These are phyloP conservation scores for Ditula angustiorana DNA, from an alignment of 2,888 invertebrate genomes.

Conservation along the genomic window DNA sequence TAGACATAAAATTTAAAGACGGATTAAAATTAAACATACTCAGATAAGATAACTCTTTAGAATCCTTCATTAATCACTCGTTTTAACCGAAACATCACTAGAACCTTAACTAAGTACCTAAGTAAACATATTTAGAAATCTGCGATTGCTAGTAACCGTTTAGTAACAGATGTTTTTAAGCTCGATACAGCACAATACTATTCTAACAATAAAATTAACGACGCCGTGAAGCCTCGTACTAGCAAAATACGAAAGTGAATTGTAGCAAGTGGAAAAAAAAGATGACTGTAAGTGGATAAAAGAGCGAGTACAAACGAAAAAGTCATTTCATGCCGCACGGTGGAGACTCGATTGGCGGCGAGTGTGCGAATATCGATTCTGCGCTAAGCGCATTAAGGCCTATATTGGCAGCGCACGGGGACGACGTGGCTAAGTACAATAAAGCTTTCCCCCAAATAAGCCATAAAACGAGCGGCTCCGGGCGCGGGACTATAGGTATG, in stretches of 20 bases:
- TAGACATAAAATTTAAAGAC: neutral
- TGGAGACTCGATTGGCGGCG: conserved; percentile 66
- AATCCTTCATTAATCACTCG: neutral
- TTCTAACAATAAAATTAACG: conserved; percentile 72
- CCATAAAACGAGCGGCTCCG: conserved; percentile 83
- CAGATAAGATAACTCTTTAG: too few relatives aligned
- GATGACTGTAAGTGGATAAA: conserved; percentile 84
- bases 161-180: neutral
- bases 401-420: conserved; percentile 61
- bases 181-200: conserved; percentile 49
- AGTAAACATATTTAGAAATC: too few relatives aligned
- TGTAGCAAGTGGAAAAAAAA: conserved; percentile 83
- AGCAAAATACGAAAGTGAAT: conserved; percentile 82
- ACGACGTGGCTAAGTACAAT: conserved; percentile 82
- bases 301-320: conserved; percentile 84
- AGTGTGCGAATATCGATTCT: conserved; percentile 58
- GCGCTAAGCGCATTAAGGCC: conserved; percentile 56
- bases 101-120: too few relatives aligned
- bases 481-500: conserved; percentile 72
- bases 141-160: too few relatives aligned
- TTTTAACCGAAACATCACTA: neutral
- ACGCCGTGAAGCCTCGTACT: conserved; percentile 62
- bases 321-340: conserved; percentile 83
- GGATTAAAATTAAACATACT: too few relatives aligned
- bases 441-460: conserved; percentile 86